Base-by-base conservation (phyloP, 2,113 vertebrate genomes). In the Anoura caudifer region DNA sequence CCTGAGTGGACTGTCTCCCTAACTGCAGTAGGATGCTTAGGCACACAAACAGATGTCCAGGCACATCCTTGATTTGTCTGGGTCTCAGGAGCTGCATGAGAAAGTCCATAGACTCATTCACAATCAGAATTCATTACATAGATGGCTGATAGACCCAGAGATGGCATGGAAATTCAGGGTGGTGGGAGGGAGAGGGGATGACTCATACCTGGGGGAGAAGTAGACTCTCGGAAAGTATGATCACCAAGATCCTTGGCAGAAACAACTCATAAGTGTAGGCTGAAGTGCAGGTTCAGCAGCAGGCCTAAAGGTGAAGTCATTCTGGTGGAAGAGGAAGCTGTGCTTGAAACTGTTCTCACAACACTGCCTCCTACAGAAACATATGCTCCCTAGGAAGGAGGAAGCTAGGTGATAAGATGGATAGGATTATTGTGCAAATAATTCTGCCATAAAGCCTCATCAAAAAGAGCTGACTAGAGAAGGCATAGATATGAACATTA, bases 1-100 rank as follows among this genome's bases (percentile, higher is more conserved):
- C 86, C 89, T 56, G 77, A 47, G 41, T 86, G 93, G 36, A 26
- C 73, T 95, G 67, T 90, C 89, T 96, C 65, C 41, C 50, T 82
- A 84, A 77, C 59, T 61, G 31, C 45, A 24, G 79, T 36, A 75
- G 41, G 67, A 69, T 69, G 36, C 33, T 84, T 7, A 26, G 83
- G 81, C 94, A 86, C 43, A 82, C 33, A 73, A 91, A 91, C 92
- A 96, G 93, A 86, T 93, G 86, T 89, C 91, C 73, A 63, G 73
- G 52, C 59, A 91, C 47, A 93, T 65, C 26, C 52, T 28, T 38
- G 54, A 94, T 95, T 89, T 93, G n/a, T 82, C 67, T 91, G 41
- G 52, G 33, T 94, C 95, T 91, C 96, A 70, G 86, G 87, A 97
- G 86, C 33, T 73, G 28, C 24, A 38, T 84, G 90, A 69, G 36